A percentile compares a stretch with the other conserved stretches of the same genome.
These are phyloP conservation scores for Alentia gelatinosa DNA, from an alignment of 2,888 invertebrate genomes.

Conservation along the genomic window DNA sequence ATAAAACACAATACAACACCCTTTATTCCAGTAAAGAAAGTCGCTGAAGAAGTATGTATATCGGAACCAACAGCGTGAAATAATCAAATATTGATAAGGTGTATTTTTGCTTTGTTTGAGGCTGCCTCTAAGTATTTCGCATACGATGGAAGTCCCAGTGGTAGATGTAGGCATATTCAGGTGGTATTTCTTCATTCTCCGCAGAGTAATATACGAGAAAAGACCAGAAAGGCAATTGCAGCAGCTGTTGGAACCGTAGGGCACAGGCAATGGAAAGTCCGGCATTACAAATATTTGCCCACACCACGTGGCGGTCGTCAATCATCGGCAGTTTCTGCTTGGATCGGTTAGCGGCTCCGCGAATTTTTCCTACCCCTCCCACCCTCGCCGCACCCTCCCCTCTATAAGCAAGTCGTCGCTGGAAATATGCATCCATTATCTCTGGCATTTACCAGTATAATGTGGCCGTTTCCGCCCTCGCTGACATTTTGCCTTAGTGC, in stretches of 20 bases:
- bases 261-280: slow-evolving; percentile 22
- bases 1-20: no score
- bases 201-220: neutral
- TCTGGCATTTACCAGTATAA: slow-evolving; percentile 2
- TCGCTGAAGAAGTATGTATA: no score
- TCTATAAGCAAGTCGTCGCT: neutral
- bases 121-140: no score
- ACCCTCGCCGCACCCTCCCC: neutral
- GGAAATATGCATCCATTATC: slow-evolving; percentile 30
- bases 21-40: no score
- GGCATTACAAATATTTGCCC: slow-evolving; percentile 41
- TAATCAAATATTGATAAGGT: no score
- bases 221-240: slow-evolving; percentile 40
- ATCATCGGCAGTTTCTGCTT: neutral
- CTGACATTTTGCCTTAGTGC: neutral
- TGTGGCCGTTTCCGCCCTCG: neutral
- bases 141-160: no score
- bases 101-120: no score
- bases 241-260: slow-evolving; percentile 5
- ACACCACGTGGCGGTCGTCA: slow-evolving; percentile 13
- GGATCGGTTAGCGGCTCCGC: neutral
- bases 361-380: neutral
- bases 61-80: no score
- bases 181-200: no score
- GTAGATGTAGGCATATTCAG: no score